phyloP scores from a whole-genome alignment of 2,113 vertebrate species.

The Phalacrocorax pelagicus region DNA sequence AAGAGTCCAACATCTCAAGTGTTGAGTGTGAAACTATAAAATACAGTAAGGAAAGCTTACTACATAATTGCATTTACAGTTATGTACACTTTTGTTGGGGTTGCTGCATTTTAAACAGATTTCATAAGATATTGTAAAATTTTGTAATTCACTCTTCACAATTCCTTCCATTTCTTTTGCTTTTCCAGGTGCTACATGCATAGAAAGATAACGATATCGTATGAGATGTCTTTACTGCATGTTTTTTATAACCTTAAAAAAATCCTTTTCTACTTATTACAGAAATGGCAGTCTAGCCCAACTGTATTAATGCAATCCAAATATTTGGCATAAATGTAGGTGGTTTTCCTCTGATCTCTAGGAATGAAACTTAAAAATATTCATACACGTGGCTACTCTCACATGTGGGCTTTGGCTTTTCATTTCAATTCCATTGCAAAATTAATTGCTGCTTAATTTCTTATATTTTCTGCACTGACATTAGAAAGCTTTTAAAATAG shows the following conservation, averaged over 20 bases:
- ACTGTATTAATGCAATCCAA: background rate
- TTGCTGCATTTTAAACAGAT: background rate
- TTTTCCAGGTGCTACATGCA: background rate
- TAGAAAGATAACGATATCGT: background rate
- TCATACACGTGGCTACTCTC: background rate
- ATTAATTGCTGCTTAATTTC: background rate
- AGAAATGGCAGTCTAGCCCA: background rate
- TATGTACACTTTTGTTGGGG: background rate
- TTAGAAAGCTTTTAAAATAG: background rate
- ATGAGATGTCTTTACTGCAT: background rate
- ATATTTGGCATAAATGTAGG: background rate
- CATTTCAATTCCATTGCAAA: background rate
- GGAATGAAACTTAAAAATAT: background rate
- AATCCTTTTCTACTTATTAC: background rate
- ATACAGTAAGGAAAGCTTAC: background rate
- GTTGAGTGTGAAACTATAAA: background rate
- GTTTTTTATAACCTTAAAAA: background rate
- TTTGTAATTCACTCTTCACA: background rate
- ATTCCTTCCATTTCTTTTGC: background rate
- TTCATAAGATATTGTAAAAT: background rate
- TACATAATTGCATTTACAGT: background rate
- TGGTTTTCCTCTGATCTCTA: background rate
- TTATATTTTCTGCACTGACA: background rate
- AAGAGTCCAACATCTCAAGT: background rate
- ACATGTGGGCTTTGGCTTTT: background rate